These are phyloP conservation scores for Camelus bactrianus DNA, from an alignment of 2,113 vertebrate genomes.

Conservation along the genomic window DNA sequence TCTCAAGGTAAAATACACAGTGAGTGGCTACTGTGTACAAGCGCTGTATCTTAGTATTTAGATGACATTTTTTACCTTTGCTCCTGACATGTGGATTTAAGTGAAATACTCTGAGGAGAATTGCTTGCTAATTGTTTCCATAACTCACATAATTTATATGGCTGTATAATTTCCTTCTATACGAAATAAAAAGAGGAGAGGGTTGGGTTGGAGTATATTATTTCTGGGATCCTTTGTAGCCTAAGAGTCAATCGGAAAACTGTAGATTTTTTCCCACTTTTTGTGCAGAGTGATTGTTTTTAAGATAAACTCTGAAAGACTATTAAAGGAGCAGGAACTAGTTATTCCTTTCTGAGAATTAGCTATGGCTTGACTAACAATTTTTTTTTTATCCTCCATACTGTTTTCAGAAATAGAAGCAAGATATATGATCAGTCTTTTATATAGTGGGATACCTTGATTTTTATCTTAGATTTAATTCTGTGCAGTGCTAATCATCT, in stretches of 20 bases:
- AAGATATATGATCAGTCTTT: background rate
- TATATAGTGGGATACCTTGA: background rate
- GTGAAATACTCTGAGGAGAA: background rate
- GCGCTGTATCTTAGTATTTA: background rate
- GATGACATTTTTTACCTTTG: background rate
- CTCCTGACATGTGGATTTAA: constrained; percentile 3
- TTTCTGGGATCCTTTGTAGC: constrained; percentile 2
- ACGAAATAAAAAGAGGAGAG: background rate
- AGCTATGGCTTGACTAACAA: background rate
- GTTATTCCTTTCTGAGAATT: constrained; percentile 40
- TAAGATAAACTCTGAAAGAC: background rate
- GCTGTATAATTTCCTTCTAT: constrained; percentile 28
- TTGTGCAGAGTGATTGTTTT: background rate
- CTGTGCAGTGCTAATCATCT: background rate
- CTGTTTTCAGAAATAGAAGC: constrained; percentile 40
- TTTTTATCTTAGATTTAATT: constrained; percentile 15
- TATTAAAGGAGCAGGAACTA: background rate
- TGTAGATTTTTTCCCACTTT: background rate
- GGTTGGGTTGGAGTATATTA: background rate
- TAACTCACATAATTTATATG: background rate
- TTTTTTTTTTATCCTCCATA: background rate
- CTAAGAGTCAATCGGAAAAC: constrained; percentile 20
- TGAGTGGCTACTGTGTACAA: background rate
- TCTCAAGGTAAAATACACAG: background rate
- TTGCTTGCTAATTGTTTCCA: background rate